Base-by-base conservation (phyloP, 2,113 vertebrate species). In the Oxygymnocypris stewartii region DNA sequence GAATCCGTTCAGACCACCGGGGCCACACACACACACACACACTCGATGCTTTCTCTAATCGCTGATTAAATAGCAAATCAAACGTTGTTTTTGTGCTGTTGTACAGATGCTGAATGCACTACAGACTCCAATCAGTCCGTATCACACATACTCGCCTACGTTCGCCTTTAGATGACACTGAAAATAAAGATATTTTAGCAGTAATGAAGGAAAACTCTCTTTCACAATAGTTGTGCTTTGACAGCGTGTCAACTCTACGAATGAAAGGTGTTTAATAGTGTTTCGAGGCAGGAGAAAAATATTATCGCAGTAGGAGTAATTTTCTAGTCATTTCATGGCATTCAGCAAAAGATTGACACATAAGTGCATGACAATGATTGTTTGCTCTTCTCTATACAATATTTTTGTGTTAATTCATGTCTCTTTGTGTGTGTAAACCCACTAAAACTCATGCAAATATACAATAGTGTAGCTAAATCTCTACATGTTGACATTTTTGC, bases 1-100 rank as follows among this genome's bases (percentile, higher is more conserved):
- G 61, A 82, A 82, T 63, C 80, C 18, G 18, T 42, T 82, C 79
- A 23, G 79, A 82, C 61, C 59, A 47, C 23, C 61, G 14, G 11
- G 40, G 37, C 40, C 35, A 79, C 25, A 25, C 6, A 18, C 57
- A 65, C 57, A 59, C 37, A 6, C 35, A 5, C 18, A 6, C 67
- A 4, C 69, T 5, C 35, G 1, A n/a, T 76, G 74, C 37, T 28
- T 14, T 31, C 37, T 2, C 59, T 47, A 28, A 82, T 31, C 4
- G 6, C 59, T 67, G 23, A 65, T 31, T 82, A 28, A 82, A 65
- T 18, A 6, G 79, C 35, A 14, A 65, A 44, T 65, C 23, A 65
- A 47, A 81, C 35, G 44, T 67, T 61, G 57, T n/a, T 59, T 59
- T 59, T 61, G 23, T 61, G 20, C 20, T 61, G 20, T 73, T 42